A percentile compares a stretch with the other conserved stretches of the same genome.
Evolutionary conservation across 2,797 vertebrate genomes (phyloP).

Genomic region (Australoheros facetus): DNA sequence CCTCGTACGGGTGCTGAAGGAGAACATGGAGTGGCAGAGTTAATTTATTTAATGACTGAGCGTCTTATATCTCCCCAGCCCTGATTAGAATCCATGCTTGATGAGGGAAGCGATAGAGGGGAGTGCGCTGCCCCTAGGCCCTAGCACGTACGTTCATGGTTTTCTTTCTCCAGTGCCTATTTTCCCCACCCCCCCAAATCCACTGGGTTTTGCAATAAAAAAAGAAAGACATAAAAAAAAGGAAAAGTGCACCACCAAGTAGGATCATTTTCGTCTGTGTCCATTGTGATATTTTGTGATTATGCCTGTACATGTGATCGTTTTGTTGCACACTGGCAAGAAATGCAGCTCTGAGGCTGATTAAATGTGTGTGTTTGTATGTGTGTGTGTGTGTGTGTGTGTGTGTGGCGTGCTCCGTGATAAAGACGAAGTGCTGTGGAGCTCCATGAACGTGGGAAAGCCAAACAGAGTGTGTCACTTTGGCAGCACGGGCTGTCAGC

Average conservation of each 20-base stretch:
- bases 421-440: constrained; percentile 71
- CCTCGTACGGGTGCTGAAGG: constrained; percentile 74
- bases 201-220: constrained; percentile 31
- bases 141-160: constrained; percentile 51
- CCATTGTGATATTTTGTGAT: constrained; percentile 32
- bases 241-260: constrained; percentile 1
- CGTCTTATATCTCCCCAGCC: constrained; percentile 82
- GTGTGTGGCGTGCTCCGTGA: constrained; percentile 52
- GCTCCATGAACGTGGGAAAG: constrained; percentile 80
- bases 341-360: constrained; percentile 56
- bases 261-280: constrained; percentile 40
- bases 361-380: constrained; percentile 37
- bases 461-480: constrained; percentile 82
- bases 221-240: constrained; percentile 5
- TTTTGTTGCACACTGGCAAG: constrained; percentile 43
- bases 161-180: constrained; percentile 40
- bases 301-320: constrained; percentile 22
- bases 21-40: constrained; percentile 81
- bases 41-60: constrained; percentile 87
- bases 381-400: constrained; percentile 28
- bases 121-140: constrained; percentile 68
- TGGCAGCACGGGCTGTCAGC: constrained; percentile 79
- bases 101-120: constrained; percentile 80
- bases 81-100: constrained; percentile 84
- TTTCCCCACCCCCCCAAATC: constrained; percentile 1